Base-by-base conservation (phyloP, 2,888 invertebrate species). In the Eustalomyia histrio region DNA sequence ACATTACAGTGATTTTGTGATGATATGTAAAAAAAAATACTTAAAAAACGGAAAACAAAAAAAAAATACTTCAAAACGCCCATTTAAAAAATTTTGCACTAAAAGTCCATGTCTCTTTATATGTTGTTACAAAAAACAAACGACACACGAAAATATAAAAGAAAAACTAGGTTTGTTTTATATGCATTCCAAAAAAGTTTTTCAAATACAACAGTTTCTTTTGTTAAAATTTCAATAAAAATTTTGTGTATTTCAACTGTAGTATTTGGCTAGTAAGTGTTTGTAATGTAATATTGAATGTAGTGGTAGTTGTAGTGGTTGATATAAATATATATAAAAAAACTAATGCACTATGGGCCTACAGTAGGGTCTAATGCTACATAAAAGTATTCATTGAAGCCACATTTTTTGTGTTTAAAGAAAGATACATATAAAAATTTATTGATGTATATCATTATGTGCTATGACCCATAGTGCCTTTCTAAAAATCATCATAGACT, bases 1-100 rank as follows among this genome's bases (percentile, higher is more conserved):
- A 85, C 87, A 86, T 86, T 85, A 85, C 87, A 87, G 84, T 86
- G 87, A 88, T 88, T 87, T 87, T 86, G 83, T 86, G 85, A 85
- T 88, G 85, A 84, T 85, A 87, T 10, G 5, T 21, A 29, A 12
- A 63, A 67, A 14, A 68, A 73, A 75, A 83, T 78, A 83, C 69
- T 83, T 83, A 83, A 84, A 87, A 84, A 85, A 47, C 1, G 29
- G 7, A 29, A 29, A 85, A 84, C 85, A 86, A 82, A 82, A 78
- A 79, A 69, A 72, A 73, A 61, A 83, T n/a, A 84, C 21, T 69
- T 55, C 84, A 84, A 86, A 87, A 76, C 72, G 76, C 72, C 76
- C 80, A 76, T 73, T 29, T 52, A 72, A 72, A 80, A 39, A 53
- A 29, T 85, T 55, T 57, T 12, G 7, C 24, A 65, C 12, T 21